Evolutionary conservation across 2,113 vertebrate species (phyloP), one percentile per base, ranked within the genome.

Genomic region (Ellobius talpinus): DNA sequence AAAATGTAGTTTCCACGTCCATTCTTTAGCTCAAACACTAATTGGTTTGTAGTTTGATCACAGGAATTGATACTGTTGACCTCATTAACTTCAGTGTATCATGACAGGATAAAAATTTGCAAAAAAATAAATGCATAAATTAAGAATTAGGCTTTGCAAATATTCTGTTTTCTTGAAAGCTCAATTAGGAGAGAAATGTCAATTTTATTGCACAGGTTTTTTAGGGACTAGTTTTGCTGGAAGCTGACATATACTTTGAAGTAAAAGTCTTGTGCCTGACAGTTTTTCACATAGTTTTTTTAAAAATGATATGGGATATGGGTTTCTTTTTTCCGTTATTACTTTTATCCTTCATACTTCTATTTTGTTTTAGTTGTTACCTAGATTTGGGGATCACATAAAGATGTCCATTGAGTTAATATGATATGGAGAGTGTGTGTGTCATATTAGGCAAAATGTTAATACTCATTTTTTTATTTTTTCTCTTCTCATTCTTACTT

Each of bases 21-120:
- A 5, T 94, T 91, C 55, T 97, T 13, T 89, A 74, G 19, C 92
- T 96, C 70, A 91, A 94, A 96, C 88, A 97, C 73, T 96, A 98
- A 95, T 92, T 97, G 92, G 72, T 96, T 95, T 73, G 68, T 94
- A 84, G 94, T 94, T 96, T 95, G 61, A 97, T 96, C 96, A 81
- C 55, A 97, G 74, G 78, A n/a, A 47, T 90, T 84, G 86, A 90
- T 94, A 91, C 26, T 81, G 76, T 94, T 97, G 95, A 96, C 95
- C 74, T 97, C 94, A 96, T 96, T 98, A 94, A 95, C 50, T 92
- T 78, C 3, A 23, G 3, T 65, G 23, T 96, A 47, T 86, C 76
- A 86, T 17, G 4, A 94, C 82, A 95, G 90, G 68, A 93, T 96
- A 89, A 97, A 96, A 94, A 97, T 91, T 21, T 19, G 45, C 61